Evolutionary conservation across 2,888 invertebrate genomes (phyloP).

Genomic region (Achlya flavicornis): DNA sequence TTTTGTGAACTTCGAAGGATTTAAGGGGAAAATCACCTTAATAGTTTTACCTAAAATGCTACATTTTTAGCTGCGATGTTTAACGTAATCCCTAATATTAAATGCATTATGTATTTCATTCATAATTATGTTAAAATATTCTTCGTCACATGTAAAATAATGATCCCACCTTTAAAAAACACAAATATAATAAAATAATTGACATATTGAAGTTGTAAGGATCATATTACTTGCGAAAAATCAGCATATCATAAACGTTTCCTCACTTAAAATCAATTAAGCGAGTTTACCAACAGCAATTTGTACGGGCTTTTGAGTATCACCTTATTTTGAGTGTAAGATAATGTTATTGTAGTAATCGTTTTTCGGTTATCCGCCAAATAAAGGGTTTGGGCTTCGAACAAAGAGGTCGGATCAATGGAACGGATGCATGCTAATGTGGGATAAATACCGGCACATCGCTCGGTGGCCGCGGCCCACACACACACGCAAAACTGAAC

Average conservation of each 20-base stretch:
- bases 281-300: slow-evolving; percentile 11
- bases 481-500: slow-evolving; percentile 37
- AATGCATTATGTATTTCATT: no score
- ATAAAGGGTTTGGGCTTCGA: slow-evolving; percentile 55
- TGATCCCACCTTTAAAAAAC: no score
- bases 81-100: no score
- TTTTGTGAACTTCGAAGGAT: slow-evolving; percentile 28
- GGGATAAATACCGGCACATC: slow-evolving; percentile 74
- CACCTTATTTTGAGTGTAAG: slow-evolving; percentile 29
- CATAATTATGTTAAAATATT: no score
- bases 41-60: neutral
- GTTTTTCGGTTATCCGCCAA: slow-evolving; percentile 45
- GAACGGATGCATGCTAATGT: slow-evolving; percentile 76
- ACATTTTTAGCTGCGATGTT: no score
- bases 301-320: slow-evolving; percentile 15
- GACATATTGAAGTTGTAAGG: neutral
- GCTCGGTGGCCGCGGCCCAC: slow-evolving; percentile 49
- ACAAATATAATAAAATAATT: neutral
- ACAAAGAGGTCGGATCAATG: slow-evolving; percentile 75
- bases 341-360: slow-evolving; percentile 43
- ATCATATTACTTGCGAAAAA: neutral
- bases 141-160: no score
- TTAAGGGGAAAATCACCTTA: neutral
- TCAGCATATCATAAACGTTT: slow-evolving; percentile 5
- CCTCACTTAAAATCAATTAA: slow-evolving; percentile 16